These are phyloP conservation scores for Petrolisthes manimaculis DNA, from an alignment of 2,888 invertebrate genomes.

Conservation along the genomic window DNA sequence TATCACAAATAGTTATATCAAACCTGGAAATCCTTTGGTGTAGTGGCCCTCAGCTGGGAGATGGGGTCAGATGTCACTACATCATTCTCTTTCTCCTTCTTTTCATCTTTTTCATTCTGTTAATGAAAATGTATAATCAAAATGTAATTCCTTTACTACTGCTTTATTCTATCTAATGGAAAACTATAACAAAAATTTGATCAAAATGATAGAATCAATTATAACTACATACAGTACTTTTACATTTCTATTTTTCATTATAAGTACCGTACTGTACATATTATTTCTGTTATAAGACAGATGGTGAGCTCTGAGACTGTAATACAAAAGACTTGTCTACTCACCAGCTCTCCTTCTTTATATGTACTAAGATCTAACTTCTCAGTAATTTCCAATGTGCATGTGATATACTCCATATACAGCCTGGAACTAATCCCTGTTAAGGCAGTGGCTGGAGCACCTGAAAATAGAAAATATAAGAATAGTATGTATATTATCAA, in stretches of 20 bases:
- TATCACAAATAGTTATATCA: background rate
- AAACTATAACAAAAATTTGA: background rate
- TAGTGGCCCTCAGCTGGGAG: conserved; percentile 52
- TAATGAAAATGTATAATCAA: background rate
- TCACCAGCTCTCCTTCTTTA: conserved; percentile 28
- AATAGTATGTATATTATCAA: background rate
- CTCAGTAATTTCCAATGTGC: conserved; percentile 44
- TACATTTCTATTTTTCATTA: too few relatives aligned
- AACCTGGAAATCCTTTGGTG: conserved; percentile 65
- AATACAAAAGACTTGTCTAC: background rate
- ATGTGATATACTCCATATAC: conserved; percentile 53
- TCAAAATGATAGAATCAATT: too few relatives aligned
- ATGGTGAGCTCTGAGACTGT: background rate
- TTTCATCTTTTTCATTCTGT: background rate
- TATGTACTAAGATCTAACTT: conserved; percentile 57
- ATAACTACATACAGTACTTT: too few relatives aligned
- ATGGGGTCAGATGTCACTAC: conserved; percentile 55
- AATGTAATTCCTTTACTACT: background rate
- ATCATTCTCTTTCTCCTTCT: background rate
- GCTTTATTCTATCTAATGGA: background rate
- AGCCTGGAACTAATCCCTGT: conserved; percentile 49
- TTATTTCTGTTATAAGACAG: too few relatives aligned
- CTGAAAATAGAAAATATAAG: conserved; percentile 22
- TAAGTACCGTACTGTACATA: too few relatives aligned
- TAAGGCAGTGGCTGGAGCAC: conserved; percentile 41